Base-by-base conservation (phyloP, 2,888 invertebrate genomes). In the Melanotus villosus region DNA sequence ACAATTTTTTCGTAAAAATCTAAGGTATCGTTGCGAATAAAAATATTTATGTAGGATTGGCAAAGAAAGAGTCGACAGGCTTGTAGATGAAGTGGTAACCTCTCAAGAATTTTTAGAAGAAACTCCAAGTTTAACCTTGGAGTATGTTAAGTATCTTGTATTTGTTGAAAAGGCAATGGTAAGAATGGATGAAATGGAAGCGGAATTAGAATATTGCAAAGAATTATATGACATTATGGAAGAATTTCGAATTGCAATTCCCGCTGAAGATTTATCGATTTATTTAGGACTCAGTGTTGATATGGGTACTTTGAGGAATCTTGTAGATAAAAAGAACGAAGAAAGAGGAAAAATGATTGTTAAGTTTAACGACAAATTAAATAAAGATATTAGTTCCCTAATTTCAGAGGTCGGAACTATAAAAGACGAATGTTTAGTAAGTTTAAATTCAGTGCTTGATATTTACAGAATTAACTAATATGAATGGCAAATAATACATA, bases 141-240 rank as follows among this genome's bases (percentile, higher is more conserved):
- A 94, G 74, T 89, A 90, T 78, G 93, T 94, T 0, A 88, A 88
- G 10, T 93, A 90, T 77, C 88, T 94, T 65, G 88, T 87, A 50
- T 90, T 93, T 85, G 80, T 94, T 56, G 92, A 94, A 65, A 88
- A 89, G 2, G 86, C 92, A 9, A 89, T 90, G 73, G 81, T 86
- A 1, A 88, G 91, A 79, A 89, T 95, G 59, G 90, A 91, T 19
- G 85, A 85, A 19, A 87, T 97, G 78, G 94, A 95, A 80, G 86
- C 88, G 47, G 88, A 90, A 26, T 85, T 95, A 3, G 93, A 94
- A 80, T 93, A 95, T 80, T 89, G 93, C 4, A 92, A 94, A 74
- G 94, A 96, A 78, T 84, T 95, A 66, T 93, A 95, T 80, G 92
- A 95, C 73, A 88, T 96, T 2, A 93, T 95, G 85, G 93, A 94